Percentiles rank a stretch among this genome's conserved stretches.
phyloP scores from a whole-genome alignment of 2,797 vertebrate species.

The Prunella strophiata region DNA sequence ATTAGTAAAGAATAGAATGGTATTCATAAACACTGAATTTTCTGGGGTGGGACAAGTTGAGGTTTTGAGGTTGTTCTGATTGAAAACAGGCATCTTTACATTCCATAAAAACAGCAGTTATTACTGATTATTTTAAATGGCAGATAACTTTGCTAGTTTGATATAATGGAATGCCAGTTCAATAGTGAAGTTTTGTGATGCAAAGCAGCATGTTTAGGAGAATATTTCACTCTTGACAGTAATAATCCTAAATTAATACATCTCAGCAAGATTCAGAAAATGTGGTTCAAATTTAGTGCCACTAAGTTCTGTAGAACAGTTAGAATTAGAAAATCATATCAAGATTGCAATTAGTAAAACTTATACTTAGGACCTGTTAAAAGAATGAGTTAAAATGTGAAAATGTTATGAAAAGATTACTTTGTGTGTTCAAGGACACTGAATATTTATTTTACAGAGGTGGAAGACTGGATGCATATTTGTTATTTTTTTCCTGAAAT shows the following conservation, averaged over 20 bases:
- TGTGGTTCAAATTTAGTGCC: slow-evolving; percentile 72
- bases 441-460: slow-evolving; percentile 23
- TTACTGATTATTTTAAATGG: slow-evolving; percentile 52
- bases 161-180: slow-evolving; percentile 48
- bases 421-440: background rate
- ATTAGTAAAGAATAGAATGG: background rate
- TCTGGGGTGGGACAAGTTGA: background rate
- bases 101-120: slow-evolving; percentile 15
- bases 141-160: slow-evolving; percentile 49
- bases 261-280: slow-evolving; percentile 68
- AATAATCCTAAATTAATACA: slow-evolving; percentile 73
- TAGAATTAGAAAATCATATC: slow-evolving; percentile 72
- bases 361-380: slow-evolving; percentile 70
- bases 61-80: background rate
- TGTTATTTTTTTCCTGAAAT: background rate
- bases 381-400: slow-evolving; percentile 56
- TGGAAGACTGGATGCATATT: background rate
- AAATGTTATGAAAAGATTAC: slow-evolving; percentile 49
- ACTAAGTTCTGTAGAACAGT: slow-evolving; percentile 62
- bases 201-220: slow-evolving; percentile 52
- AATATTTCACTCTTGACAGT: slow-evolving; percentile 75
- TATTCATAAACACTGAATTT: background rate
- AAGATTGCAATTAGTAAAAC: slow-evolving; percentile 69
- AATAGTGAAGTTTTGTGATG: slow-evolving; percentile 63
- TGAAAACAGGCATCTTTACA: slow-evolving; percentile 37